Base-by-base conservation (phyloP, 2,113 vertebrate species). In the Callionymus lyra region DNA sequence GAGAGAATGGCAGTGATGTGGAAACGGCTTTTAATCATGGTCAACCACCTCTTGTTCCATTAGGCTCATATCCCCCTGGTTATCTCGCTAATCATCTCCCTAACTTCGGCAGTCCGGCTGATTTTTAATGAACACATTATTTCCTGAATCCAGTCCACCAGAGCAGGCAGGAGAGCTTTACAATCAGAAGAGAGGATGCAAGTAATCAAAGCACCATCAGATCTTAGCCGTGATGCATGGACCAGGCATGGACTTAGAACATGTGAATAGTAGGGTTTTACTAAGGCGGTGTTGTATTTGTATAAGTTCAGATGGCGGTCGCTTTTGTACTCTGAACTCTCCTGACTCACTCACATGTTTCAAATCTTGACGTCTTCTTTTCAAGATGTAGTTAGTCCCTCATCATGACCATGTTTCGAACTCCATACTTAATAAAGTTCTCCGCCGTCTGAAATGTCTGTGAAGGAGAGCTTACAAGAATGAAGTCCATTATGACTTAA, bases 51-150 rank as follows among this genome's bases (percentile, higher is more conserved):
- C 71, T 76, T 64, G 53, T 81, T 80, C 72, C 65, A 79, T 76
- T 76, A 71, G 59, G 51, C 63, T 74, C 76, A 66, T 74, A 81
- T 78, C 8, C 71, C 69, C 60, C 67, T 55, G 61, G 72, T 82
- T 80, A 84, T 84, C 78, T 70, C 70, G 60, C 57, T 81, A 82
- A 83, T 81, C 76, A 82, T 75, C 68, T 67, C 70, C 59, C 76
- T 71, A 66, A 62, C 63, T 65, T 78, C 56, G 52, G 72, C 64
- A 63, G 73, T 77, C 68, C 50, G 71, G 70, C 55, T 13, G 41
- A 61, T 63, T 79, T 77, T 80, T 83, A 82, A 84, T 84, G 74
- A 85, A 81, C 71, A 69, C 66, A 73, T 77, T 79, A 76, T 63
- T 62, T 74, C 76, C 75, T 68, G 72, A 75, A 76, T 80, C 74